Evolutionary conservation across 2,113 vertebrate species (phyloP), one percentile per base, ranked within the genome.

Genomic region (Leiothrix lutea): DNA sequence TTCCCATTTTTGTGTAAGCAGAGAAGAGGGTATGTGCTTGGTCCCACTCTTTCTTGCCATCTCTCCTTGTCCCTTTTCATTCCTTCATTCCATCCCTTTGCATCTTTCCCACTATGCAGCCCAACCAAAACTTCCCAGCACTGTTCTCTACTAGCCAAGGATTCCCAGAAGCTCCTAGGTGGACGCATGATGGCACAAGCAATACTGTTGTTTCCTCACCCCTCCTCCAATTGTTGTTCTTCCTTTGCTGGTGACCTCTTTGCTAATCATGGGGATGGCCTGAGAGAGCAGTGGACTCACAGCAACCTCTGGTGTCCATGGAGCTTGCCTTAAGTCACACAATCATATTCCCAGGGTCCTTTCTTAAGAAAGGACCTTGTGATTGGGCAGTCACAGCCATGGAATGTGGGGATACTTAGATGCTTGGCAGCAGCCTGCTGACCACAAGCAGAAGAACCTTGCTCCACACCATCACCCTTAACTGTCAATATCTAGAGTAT

Each of bases 161-260:
- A 61, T 44, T 91, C 80, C 77, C 60, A 62, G 69, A 84, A 91
- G 19, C 22, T 57, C 36, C 36, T 70, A 40, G 31, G 24, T 26
- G 24, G 50, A 40, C 2, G 1, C 5, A 12, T 0, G 1, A 24
- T 65, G 22, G 35, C 51, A 54, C 28, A 48, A 40, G 14, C 58
- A 77, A 5, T 64, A 26, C 7, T 51, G 13, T 51, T 50, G 29
- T 70, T 89, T 66, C 54, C 42, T 86, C 4, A 4, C 15, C 8
- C 9, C 4, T 38, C 18, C 31, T 36, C n/a, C 47, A 65, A 3
- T 13, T 44, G 35, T 25, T 67, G 12, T 64, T 36, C 24, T 70
- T 83, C 26, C 40, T 73, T 73, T 0, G 0, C 22, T 57, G 23
- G 14, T 85, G 65, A 22, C 28, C 13, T 87, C 45, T 74, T 78